Evolutionary conservation across 2,113 vertebrate species (phyloP), one percentile per base, ranked within the genome.

Genomic region (Plecotus auritus): DNA sequence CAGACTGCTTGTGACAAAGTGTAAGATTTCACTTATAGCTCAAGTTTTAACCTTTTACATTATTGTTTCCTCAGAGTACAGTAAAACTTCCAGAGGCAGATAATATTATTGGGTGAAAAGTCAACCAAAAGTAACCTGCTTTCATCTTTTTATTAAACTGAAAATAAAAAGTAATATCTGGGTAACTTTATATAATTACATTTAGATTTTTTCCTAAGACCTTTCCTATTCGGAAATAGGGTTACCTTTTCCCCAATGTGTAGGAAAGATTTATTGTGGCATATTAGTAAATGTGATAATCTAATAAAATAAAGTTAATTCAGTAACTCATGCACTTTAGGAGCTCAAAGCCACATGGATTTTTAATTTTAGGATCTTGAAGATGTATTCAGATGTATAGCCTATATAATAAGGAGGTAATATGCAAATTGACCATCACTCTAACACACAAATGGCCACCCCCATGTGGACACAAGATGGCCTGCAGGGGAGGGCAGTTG

Each of bases 1-100:
- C 64, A 88, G 40, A 90, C 30, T 78, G 18, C 42, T 14, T 93
- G 37, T 77, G 32, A 81, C 10, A 73, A 13, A 69, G 18, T 56
- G 9, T 30, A 10, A 74, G 30, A 84, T 74, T 94, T 54, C n/a
- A 66, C 35, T 67, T 85, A 92, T 4, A 88, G 67, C 9, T 73
- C 66, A 94, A 83, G 47, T 90, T 91, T 95, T 93, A 91, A 66
- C 35, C 32, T 93, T 84, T 78, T 37, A 56, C 54, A 37, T 80
- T 91, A 74, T 9, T 92, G 40, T 90, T 69, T 96, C 74, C 90
- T 69, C 42, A 54, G 4, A 22, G 54, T 78, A 88, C 94, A 92
- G 77, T 85, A 66, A 90, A 85, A 22, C 30, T 88, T 86, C 42
- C 26, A 85, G 37, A 28, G 72, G 14, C 49, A 54, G 77, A 35